These are phyloP conservation scores for Chymomyza amoena DNA, from an alignment of 2,888 invertebrate genomes.

Conservation along the genomic window DNA sequence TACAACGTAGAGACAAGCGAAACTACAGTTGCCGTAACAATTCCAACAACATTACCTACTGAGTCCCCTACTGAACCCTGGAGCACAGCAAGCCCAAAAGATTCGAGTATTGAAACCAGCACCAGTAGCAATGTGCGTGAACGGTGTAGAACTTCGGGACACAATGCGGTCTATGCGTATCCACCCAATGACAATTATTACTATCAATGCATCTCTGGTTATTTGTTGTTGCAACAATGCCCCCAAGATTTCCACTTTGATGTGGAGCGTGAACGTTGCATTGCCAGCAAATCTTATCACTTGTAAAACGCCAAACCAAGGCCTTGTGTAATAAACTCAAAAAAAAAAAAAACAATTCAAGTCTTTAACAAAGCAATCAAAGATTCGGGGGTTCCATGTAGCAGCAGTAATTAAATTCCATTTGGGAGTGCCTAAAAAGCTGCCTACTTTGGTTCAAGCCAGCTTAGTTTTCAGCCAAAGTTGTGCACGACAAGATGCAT, in stretches of 20 bases:
- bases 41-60: constrained; percentile 6
- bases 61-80: background rate
- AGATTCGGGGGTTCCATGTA: constrained; percentile 27
- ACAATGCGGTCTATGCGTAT: constrained; percentile 53
- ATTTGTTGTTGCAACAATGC: constrained; percentile 69
- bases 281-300: constrained; percentile 43
- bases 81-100: background rate
- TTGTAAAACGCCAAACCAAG: constrained; percentile 25
- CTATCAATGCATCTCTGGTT: constrained; percentile 56
- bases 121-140: constrained; percentile 17
- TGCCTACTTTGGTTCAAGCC: background rate
- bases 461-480: constrained; percentile 28
- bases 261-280: constrained; percentile 39
- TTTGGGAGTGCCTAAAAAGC: constrained; percentile 30
- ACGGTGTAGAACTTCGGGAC: constrained; percentile 38
- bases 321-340: constrained; percentile 5
- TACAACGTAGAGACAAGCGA: background rate
- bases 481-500: constrained; percentile 32
- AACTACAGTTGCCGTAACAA: constrained; percentile 1
- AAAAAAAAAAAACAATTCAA: background rate
- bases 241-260: constrained; percentile 67
- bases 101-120: background rate
- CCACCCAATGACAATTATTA: constrained; percentile 59
- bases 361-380: constrained; percentile 26
- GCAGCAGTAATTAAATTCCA: constrained; percentile 42